These are phyloP conservation scores for Drosophila lowei DNA, from an alignment of 1,140 invertebrate genomes.

Conservation along the genomic window DNA sequence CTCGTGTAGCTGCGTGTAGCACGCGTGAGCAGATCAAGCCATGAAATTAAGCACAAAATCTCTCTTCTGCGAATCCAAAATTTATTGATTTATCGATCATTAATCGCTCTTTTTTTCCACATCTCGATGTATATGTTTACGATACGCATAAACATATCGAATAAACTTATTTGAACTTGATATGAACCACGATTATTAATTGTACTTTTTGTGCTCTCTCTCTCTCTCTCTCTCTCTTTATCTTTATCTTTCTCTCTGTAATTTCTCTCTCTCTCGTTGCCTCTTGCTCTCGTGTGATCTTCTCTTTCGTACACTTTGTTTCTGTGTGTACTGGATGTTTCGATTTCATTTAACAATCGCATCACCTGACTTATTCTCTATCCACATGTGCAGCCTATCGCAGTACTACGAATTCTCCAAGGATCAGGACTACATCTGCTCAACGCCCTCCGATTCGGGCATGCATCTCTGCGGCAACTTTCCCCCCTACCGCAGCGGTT, in stretches of 20 bases:
- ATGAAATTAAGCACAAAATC: constrained; percentile 19
- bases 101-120: constrained; percentile 40
- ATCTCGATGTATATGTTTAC: constrained; percentile 56
- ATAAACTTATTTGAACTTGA: constrained; percentile 32
- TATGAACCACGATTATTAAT: constrained; percentile 48
- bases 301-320: constrained; percentile 47
- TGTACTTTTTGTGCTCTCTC: constrained; percentile 39
- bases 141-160: constrained; percentile 50
- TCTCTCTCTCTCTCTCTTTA: constrained; percentile 28
- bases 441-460: constrained; percentile 94
- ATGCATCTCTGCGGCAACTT: constrained; percentile 96
- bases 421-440: constrained; percentile 99
- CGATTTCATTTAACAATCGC: constrained; percentile 48
- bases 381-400: constrained; percentile 84
- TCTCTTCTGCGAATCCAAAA: constrained; percentile 8
- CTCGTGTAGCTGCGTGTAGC: constrained; percentile 30
- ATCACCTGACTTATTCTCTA: constrained; percentile 44
- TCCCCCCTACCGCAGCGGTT: constrained; percentile 90
- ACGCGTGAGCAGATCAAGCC: constrained; percentile 27
- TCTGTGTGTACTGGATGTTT: constrained; percentile 59
- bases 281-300: constrained; percentile 26
- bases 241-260: constrained; percentile 19
- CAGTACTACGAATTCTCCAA: constrained; percentile 92
- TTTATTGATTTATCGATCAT: constrained; percentile 23
- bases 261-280: constrained; percentile 23